Percentiles rank a stretch among this genome's conserved stretches.
Evolutionary conservation across 2,113 vertebrate species (phyloP).

Genomic region (Hiodon tergisus): DNA sequence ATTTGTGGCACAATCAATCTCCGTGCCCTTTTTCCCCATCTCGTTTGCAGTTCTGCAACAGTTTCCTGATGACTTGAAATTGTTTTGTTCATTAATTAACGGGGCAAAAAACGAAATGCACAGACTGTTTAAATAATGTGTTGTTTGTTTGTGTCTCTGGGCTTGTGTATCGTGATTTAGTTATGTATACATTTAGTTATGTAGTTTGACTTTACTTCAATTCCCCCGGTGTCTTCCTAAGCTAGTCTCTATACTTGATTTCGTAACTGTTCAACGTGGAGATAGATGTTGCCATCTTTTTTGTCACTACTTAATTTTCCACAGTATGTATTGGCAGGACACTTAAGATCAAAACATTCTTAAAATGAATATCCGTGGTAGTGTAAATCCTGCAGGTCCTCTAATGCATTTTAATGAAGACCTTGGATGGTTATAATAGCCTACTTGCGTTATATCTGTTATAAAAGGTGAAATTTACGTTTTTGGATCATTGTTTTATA

Average conservation of each 20-base stretch:
- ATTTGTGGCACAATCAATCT: neutral
- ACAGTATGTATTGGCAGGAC: neutral
- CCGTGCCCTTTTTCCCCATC: neutral
- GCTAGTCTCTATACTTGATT: neutral
- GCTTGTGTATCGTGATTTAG: too few relatives aligned
- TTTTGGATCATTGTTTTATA: too few relatives aligned
- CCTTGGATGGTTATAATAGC: too few relatives aligned
- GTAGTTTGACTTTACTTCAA: neutral
- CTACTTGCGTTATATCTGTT: too few relatives aligned
- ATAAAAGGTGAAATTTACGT: too few relatives aligned
- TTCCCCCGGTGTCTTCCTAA: neutral
- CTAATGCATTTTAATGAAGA: too few relatives aligned
- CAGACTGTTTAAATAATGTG: neutral
- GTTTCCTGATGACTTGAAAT: slow-evolving; percentile 1
- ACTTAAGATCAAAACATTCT: neutral
- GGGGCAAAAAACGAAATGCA: neutral
- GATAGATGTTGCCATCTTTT: neutral
- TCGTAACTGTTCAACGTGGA: neutral
- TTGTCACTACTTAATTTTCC: neutral
- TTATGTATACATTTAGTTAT: too few relatives aligned
- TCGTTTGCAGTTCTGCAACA: neutral
- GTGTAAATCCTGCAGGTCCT: too few relatives aligned
- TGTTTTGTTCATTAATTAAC: neutral
- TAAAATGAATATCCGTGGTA: neutral
- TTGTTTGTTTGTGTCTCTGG: neutral